Percentiles rank a stretch among this genome's conserved stretches.
phyloP scores from a whole-genome alignment of 2,113 vertebrate genomes.

The Corythornis cristatus region DNA sequence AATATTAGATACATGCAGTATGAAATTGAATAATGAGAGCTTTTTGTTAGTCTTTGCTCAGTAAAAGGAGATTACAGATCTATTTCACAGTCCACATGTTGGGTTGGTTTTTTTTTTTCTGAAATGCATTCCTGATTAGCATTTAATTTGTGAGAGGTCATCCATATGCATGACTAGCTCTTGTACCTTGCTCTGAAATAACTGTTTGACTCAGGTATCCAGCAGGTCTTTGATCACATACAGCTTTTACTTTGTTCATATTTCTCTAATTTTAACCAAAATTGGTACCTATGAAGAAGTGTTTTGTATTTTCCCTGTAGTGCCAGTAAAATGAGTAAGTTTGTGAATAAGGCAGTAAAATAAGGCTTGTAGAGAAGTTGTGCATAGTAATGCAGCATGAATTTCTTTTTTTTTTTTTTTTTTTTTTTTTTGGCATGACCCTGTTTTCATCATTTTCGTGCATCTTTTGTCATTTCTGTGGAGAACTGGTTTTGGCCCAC shows the following conservation, averaged over 20 bases:
- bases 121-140: constrained; percentile 42
- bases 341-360: constrained; percentile 16
- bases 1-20: neutral
- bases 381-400: constrained; percentile 48
- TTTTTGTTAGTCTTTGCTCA: neutral
- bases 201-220: constrained; percentile 47
- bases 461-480: neutral
- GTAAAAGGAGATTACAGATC: neutral
- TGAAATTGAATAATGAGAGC: neutral
- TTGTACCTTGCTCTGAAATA: constrained; percentile 52
- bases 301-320: constrained; percentile 3
- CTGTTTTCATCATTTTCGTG: neutral
- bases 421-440: neutral
- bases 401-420: neutral
- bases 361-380: constrained; percentile 13
- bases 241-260: constrained; percentile 22
- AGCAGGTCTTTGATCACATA: constrained; percentile 54
- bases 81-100: neutral
- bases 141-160: constrained; percentile 68
- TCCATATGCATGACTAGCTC: constrained; percentile 65
- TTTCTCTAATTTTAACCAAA: constrained; percentile 27
- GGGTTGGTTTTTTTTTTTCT: neutral
- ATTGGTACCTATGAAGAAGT: constrained; percentile 34
- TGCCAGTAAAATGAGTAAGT: constrained; percentile 17
- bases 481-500: constrained; percentile 22